A percentile compares a stretch with the other conserved stretches of the same genome.
Evolutionary conservation across 1,140 invertebrate genomes (phyloP).

Genomic region (Neodiprion lecontei): DNA sequence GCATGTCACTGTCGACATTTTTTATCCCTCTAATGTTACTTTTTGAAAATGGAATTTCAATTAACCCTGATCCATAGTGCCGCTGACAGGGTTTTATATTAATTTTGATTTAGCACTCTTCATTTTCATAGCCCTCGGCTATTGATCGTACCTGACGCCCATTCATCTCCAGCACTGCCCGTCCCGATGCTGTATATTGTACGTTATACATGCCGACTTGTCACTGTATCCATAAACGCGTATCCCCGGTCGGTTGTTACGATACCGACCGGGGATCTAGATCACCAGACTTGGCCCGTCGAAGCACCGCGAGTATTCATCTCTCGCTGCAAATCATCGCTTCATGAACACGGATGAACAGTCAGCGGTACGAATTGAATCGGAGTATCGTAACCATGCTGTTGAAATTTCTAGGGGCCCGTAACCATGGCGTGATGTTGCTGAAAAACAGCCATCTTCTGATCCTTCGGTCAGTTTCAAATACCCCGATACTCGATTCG

Average conservation of each 20-base stretch:
- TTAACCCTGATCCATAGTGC: background rate
- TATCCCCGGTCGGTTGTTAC: background rate
- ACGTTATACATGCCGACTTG: background rate
- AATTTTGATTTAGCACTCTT: slow-evolving; percentile 6
- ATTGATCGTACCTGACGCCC: background rate
- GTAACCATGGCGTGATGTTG: no score
- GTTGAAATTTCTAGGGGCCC: no score
- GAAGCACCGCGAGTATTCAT: background rate
- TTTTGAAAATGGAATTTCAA: background rate
- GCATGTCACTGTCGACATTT: background rate
- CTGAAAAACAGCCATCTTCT: no score
- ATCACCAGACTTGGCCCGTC: background rate
- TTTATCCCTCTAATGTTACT: background rate
- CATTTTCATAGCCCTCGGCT: background rate
- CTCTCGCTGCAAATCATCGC: background rate
- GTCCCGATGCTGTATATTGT: background rate
- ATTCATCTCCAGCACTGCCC: background rate
- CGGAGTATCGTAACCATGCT: background rate
- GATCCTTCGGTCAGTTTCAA: no score
- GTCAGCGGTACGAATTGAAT: background rate
- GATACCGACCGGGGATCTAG: background rate
- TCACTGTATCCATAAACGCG: slow-evolving; percentile 3
- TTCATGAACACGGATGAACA: background rate
- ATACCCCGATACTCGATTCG: no score
- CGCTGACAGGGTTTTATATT: background rate